Evolutionary conservation across 2,797 vertebrate genomes (phyloP).

Genomic region (Lagocephalus sceleratus): DNA sequence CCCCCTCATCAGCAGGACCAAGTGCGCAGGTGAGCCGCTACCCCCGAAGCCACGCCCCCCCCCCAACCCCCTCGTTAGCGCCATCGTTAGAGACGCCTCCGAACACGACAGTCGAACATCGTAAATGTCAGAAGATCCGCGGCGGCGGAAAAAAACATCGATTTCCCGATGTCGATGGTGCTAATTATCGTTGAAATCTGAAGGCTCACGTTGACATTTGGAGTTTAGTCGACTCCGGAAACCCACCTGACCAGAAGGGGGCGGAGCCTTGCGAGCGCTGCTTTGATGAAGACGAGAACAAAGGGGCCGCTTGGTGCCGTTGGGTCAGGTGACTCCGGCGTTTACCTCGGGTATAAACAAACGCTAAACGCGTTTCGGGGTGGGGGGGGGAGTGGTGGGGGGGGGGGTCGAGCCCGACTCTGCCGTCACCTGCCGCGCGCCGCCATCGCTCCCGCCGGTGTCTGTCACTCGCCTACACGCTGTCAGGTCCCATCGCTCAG

Average conservation of each 20-base stretch:
- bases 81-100: too few relatives aligned
- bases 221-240: too few relatives aligned
- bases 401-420: constrained; percentile 25
- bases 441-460: constrained; percentile 47
- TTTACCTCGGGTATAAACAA: neutral
- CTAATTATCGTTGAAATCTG: too few relatives aligned
- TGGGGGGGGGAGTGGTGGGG: constrained; percentile 26
- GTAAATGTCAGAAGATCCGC: too few relatives aligned
- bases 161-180: too few relatives aligned
- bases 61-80: too few relatives aligned
- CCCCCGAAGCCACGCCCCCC: too few relatives aligned
- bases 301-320: constrained; percentile 10
- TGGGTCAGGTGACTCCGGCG: constrained; percentile 4
- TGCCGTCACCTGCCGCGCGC: constrained; percentile 56
- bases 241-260: too few relatives aligned
- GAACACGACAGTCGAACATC: too few relatives aligned
- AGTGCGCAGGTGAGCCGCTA: constrained; percentile 86
- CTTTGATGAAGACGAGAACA: constrained; percentile 35
- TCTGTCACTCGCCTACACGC: constrained; percentile 42
- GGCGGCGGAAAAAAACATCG: too few relatives aligned
- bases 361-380: too few relatives aligned
- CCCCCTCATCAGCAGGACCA: constrained; percentile 90
- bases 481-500: constrained; percentile 50
- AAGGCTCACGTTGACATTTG: too few relatives aligned
- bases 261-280: constrained; percentile 24